These are phyloP conservation scores for Nymphalis polychloros DNA, from an alignment of 2,888 invertebrate genomes.

Conservation along the genomic window DNA sequence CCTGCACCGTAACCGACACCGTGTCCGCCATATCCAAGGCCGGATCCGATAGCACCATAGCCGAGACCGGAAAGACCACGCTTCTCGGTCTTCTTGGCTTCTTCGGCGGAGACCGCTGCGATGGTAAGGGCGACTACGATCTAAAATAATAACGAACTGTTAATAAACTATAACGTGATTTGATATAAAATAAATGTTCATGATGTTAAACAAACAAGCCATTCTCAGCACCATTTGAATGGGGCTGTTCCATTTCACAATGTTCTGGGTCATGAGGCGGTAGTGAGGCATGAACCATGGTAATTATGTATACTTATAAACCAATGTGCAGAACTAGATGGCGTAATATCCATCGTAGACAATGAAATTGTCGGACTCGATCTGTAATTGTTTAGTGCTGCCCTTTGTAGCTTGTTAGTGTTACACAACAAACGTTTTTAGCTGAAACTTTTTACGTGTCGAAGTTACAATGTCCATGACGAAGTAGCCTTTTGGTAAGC, in stretches of 20 bases:
- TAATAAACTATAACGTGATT: background rate
- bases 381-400: conserved; percentile 19
- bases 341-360: conserved; percentile 39
- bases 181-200: too few relatives aligned
- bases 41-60: conserved; percentile 68
- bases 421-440: conserved; percentile 11
- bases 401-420: conserved; percentile 24
- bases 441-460: background rate
- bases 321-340: conserved; percentile 32
- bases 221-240: background rate
- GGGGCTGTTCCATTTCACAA: conserved; percentile 12
- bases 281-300: conserved; percentile 26
- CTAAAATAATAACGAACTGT: conserved; percentile 44
- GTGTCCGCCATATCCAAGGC: conserved; percentile 49
- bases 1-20: conserved; percentile 39
- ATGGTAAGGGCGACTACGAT: conserved; percentile 64
- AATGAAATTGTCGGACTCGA: conserved; percentile 36
- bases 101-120: conserved; percentile 69
- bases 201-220: background rate
- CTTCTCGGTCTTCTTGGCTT: conserved; percentile 76
- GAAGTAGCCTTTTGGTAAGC: too few relatives aligned
- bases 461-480: background rate
- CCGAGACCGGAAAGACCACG: conserved; percentile 73
- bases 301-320: conserved; percentile 40
- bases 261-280: conserved; percentile 14